Evolutionary conservation across 2,888 invertebrate species (phyloP).

Genomic region (Villa cingulata): DNA sequence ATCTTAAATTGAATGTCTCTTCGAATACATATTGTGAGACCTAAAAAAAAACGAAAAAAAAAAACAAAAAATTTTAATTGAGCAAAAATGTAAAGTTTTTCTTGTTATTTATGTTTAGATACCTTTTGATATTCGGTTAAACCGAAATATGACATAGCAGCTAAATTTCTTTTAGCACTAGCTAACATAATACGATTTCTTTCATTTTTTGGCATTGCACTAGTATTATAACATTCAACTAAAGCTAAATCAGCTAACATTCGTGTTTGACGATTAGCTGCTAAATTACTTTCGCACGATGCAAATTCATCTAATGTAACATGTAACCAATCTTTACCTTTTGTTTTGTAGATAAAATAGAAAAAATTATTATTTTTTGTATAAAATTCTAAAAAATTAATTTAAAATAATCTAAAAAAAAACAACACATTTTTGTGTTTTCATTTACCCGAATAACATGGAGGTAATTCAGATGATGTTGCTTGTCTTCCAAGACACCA

Average conservation of each 20-base stretch:
- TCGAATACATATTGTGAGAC: conserved; percentile 88
- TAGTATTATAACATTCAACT: conserved; percentile 89
- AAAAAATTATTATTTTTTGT: neutral
- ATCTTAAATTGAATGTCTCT: conserved; percentile 81
- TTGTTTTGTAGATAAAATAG: no score
- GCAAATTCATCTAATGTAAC: conserved; percentile 86
- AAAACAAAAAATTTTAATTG: no score
- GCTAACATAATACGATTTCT: conserved; percentile 77
- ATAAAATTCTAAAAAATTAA: neutral
- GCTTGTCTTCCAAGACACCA: conserved; percentile 64
- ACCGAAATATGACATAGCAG: conserved; percentile 94
- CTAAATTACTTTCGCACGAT: conserved; percentile 83
- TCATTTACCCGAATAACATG: conserved; percentile 53
- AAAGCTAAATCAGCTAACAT: conserved; percentile 94
- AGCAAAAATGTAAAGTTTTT: no score
- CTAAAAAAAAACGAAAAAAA: conserved; percentile 30
- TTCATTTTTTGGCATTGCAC: conserved; percentile 56
- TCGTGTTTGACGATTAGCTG: conserved; percentile 90
- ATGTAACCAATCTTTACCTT: conserved; percentile 70
- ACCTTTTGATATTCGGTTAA: conserved; percentile 91
- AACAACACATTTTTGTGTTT: no score
- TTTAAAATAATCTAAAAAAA: no score
- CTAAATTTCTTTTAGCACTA: conserved; percentile 89
- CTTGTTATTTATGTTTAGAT: conserved; percentile 11
- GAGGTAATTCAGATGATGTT: conserved; percentile 67